Conservation (phyloP, 2,113 vertebrate genomes). For the Chinchilla lanigera region DNA sequence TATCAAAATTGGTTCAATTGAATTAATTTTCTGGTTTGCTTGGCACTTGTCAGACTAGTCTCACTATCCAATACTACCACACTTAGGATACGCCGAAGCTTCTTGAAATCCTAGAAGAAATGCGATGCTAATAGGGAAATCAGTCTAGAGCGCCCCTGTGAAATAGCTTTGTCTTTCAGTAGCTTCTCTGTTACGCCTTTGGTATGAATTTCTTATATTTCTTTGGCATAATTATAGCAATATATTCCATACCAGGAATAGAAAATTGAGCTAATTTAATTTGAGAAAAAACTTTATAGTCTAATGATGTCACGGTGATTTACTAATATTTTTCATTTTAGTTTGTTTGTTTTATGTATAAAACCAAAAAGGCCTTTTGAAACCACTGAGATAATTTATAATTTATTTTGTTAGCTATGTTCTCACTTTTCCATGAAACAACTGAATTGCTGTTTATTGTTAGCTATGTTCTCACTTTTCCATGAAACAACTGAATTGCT, state of each 20-base stretch:
- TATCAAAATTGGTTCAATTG: background rate
- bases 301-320: background rate
- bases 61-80: background rate
- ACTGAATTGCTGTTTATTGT: background rate
- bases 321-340: background rate
- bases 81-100: background rate
- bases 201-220: background rate
- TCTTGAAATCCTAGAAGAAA: background rate
- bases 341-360: background rate
- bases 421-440: background rate
- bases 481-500: background rate
- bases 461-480: background rate
- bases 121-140: background rate
- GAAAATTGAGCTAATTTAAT: background rate
- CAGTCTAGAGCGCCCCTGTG: background rate
- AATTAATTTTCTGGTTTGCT: background rate
- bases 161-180: background rate
- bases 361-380: background rate
- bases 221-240: background rate
- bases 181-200: background rate
- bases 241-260: background rate
- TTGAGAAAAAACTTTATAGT: background rate
- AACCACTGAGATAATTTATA: background rate
- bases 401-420: conserved; percentile 17
- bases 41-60: background rate